phyloP scores from a whole-genome alignment of 2,113 vertebrate species.

The Leucopsar rothschildi region DNA sequence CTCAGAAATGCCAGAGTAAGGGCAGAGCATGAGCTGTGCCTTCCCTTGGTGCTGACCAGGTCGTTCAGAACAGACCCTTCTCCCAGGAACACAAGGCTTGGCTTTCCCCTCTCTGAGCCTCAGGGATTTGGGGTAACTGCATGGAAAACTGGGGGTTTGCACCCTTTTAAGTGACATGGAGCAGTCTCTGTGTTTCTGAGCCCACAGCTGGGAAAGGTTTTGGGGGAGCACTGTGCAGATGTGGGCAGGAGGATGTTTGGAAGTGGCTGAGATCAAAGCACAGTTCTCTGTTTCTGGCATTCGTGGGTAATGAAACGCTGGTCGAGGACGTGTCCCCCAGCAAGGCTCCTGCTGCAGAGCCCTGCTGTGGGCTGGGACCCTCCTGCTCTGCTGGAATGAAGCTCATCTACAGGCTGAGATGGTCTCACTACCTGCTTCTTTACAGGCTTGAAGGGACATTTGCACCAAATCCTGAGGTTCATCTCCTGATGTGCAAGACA shows the following conservation, averaged over 20 bases:
- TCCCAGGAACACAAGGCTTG: neutral
- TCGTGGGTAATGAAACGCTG: accelerated
- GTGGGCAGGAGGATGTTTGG: neutral
- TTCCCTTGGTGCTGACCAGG: neutral
- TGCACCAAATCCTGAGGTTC: neutral
- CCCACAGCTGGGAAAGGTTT: neutral
- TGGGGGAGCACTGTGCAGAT: accelerated
- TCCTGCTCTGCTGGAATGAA: neutral
- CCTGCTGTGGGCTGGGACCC: neutral
- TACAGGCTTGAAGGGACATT: neutral
- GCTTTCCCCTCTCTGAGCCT: neutral
- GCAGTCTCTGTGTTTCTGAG: neutral
- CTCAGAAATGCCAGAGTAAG: neutral
- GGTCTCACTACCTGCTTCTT: neutral
- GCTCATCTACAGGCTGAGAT: neutral
- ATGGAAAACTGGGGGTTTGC: neutral
- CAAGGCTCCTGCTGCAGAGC: neutral
- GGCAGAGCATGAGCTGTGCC: neutral
- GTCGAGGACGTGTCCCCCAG: accelerated
- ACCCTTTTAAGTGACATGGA: accelerated
- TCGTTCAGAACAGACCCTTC: neutral
- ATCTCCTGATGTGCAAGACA: neutral
- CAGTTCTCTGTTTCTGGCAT: neutral
- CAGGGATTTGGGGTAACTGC: neutral
- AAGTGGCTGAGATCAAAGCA: neutral